phyloP scores from a whole-genome alignment of 2,113 vertebrate genomes.

The Empidonax alnorum region DNA sequence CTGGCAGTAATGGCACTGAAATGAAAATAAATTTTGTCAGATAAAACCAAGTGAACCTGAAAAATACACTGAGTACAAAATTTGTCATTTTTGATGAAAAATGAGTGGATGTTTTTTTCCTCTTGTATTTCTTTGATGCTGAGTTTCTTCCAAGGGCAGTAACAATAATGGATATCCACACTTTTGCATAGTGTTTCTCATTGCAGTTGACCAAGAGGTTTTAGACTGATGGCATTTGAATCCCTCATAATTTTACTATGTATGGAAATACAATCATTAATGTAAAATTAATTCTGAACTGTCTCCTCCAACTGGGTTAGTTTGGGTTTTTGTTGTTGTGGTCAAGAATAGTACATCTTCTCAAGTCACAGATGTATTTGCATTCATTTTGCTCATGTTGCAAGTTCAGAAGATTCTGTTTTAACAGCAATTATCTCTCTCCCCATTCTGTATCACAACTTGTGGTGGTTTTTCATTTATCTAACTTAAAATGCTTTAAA shows the following conservation, averaged over 20 bases:
- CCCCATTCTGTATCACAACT: not conserved
- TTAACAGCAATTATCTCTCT: not conserved
- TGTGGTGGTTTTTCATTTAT: not conserved
- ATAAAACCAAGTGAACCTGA: not conserved
- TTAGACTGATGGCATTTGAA: not conserved
- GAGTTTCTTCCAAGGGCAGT: not conserved
- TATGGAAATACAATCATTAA: not conserved
- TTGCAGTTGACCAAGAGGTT: not conserved
- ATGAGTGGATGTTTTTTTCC: not conserved
- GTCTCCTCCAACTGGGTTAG: not conserved
- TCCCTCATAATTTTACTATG: not conserved
- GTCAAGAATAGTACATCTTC: not conserved
- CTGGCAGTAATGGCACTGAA: not conserved
- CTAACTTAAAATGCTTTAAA: not conserved
- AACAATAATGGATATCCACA: not conserved
- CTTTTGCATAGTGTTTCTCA: not conserved
- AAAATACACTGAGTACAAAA: not conserved
- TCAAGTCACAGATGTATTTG: not conserved
- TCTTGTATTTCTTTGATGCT: not conserved
- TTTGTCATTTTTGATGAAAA: not conserved
- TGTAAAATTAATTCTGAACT: not conserved
- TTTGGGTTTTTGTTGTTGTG: not conserved
- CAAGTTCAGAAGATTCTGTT: not conserved
- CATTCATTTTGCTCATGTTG: not conserved
- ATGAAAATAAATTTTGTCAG: not conserved